Evolutionary conservation across 2,888 invertebrate genomes (phyloP).

Genomic region (Lithophane leautieri): DNA sequence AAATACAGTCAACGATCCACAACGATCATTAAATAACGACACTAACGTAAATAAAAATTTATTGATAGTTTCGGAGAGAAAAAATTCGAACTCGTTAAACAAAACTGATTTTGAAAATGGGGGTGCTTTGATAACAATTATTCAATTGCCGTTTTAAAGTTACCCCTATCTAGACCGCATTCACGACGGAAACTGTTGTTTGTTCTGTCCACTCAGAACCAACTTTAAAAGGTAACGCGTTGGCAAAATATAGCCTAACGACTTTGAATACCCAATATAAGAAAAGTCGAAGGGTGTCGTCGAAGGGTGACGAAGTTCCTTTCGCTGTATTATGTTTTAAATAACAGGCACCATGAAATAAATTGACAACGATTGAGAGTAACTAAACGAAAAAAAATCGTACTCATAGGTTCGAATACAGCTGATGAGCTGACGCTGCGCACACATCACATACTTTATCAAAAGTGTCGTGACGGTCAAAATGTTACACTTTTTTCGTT

Average conservation of each 20-base stretch:
- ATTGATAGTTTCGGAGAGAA: too few relatives aligned
- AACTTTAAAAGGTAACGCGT: not conserved
- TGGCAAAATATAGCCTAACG: not conserved
- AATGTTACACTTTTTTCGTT: not conserved
- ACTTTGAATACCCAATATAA: too few relatives aligned
- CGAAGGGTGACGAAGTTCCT: too few relatives aligned
- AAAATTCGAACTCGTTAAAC: not conserved
- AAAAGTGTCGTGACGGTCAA: not conserved
- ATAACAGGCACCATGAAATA: not conserved
- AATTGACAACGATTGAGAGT: not conserved
- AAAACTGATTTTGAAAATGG: not conserved
- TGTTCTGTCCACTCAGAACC: not conserved
- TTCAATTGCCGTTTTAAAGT: not conserved
- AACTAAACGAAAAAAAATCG: too few relatives aligned
- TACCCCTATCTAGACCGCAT: not conserved
- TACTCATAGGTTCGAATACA: not conserved
- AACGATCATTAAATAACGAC: not conserved
- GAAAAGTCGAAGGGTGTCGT: too few relatives aligned
- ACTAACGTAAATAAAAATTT: not conserved
- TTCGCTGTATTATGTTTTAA: not conserved
- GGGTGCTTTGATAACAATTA: not conserved
- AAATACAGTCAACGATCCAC: not conserved
- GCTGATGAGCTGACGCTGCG: too few relatives aligned
- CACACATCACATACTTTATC: too few relatives aligned
- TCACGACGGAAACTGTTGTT: too few relatives aligned